Conservation (phyloP, 2,797 vertebrate genomes). For the Macrochelys suwanniensis region DNA sequence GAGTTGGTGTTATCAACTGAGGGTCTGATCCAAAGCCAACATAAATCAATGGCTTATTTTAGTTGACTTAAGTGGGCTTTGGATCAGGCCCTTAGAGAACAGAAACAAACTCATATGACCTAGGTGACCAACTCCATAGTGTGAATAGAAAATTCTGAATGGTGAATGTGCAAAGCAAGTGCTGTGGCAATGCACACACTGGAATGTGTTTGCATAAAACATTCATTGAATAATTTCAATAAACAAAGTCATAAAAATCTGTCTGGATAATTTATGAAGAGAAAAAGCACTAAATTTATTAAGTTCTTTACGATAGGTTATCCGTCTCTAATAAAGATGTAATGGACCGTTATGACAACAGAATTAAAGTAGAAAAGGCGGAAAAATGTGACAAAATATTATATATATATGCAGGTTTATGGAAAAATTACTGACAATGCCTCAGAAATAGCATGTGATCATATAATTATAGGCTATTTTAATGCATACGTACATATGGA, state of each 20-base stretch:
- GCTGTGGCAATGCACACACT: not conserved
- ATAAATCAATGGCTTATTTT: not conserved
- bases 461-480: not conserved
- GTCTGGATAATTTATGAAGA: not conserved
- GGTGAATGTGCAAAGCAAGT: not conserved
- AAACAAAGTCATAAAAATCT: not conserved
- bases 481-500: not conserved
- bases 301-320: not conserved
- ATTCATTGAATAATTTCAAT: not conserved
- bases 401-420: rapidly evolving
- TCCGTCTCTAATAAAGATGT: not conserved
- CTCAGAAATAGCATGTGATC: slow-evolving; percentile 12
- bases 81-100: not conserved
- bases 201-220: not conserved
- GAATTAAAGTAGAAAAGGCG: not conserved
- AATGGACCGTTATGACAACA: not conserved
- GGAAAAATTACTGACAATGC: not conserved
- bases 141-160: not conserved
- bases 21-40: not conserved
- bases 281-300: not conserved
- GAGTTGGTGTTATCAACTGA: not conserved
- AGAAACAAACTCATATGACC: not conserved
- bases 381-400: not conserved
- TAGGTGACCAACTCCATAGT: not conserved
- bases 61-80: not conserved